phyloP scores from a whole-genome alignment of 2,113 vertebrate species.

The Macroglossus sobrinus region DNA sequence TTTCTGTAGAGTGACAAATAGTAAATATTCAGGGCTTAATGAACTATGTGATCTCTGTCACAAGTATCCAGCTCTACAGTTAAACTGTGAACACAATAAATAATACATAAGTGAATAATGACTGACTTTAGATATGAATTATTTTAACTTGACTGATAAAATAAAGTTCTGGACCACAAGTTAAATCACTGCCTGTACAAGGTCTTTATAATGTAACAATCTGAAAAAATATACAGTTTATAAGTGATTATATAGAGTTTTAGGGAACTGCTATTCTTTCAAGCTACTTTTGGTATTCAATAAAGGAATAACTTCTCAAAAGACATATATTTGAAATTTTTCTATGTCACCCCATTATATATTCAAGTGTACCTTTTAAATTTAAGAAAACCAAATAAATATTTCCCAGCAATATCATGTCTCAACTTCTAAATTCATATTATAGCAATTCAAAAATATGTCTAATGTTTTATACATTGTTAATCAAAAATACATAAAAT shows the following conservation, averaged over 20 bases:
- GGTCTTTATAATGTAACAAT: not conserved
- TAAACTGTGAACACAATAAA: not conserved
- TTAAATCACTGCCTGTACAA: not conserved
- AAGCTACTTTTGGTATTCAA: not conserved
- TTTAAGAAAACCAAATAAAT: not conserved
- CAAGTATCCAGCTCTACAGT: not conserved
- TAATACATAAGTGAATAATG: not conserved
- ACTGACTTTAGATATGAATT: not conserved
- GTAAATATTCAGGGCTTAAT: not conserved
- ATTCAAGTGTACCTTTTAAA: not conserved
- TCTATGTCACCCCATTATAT: not conserved
- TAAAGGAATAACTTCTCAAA: not conserved
- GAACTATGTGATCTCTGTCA: not conserved
- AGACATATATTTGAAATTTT: not conserved
- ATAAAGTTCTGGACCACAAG: not conserved
- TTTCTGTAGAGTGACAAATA: not conserved
- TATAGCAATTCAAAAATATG: not conserved
- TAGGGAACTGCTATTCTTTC: not conserved
- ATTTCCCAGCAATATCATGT: not conserved
- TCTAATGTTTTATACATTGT: not conserved
- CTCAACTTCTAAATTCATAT: not conserved
- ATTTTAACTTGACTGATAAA: not conserved
- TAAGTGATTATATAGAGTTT: not conserved
- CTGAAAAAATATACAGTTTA: not conserved
- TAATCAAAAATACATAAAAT: not conserved